Conservation (phyloP, 2,113 vertebrate species). For the Bujurquina vittata region DNA sequence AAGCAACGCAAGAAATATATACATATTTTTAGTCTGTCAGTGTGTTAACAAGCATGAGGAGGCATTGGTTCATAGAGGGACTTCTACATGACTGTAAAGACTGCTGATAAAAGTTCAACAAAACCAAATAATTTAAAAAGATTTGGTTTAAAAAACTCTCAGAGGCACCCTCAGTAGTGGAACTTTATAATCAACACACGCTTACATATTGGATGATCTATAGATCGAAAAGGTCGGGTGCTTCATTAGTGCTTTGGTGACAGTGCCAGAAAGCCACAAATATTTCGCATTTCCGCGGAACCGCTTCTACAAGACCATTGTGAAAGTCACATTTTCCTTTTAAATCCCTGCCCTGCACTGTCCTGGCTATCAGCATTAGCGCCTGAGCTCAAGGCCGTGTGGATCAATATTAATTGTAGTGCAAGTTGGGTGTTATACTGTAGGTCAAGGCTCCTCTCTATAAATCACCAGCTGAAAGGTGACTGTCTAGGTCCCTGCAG, state of each 20-base stretch:
- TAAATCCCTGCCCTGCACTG: slow-evolving; percentile 11
- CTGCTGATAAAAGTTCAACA: background rate
- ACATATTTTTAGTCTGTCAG: background rate
- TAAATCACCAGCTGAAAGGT: slow-evolving; percentile 76
- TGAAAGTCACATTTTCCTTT: slow-evolving; percentile 45
- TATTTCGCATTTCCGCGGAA: background rate
- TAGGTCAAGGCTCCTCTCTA: slow-evolving; percentile 71
- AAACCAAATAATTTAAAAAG: background rate
- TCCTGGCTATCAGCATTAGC: slow-evolving; percentile 30
- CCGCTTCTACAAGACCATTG: background rate
- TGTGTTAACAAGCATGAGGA: background rate
- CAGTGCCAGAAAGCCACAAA: background rate
- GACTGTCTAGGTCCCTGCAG: slow-evolving; percentile 65
- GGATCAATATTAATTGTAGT: slow-evolving; percentile 77
- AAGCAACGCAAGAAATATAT: background rate
- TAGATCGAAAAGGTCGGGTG: background rate
- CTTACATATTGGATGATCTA: background rate
- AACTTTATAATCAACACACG: background rate
- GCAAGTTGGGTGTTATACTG: slow-evolving; percentile 60
- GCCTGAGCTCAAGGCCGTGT: slow-evolving; percentile 30
- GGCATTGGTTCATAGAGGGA: background rate
- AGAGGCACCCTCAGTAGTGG: background rate
- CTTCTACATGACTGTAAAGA: background rate
- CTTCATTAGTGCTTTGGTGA: background rate
- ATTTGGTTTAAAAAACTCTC: background rate